A percentile compares a stretch with the other conserved stretches of the same genome.
phyloP scores from a whole-genome alignment of 2,113 vertebrate species.

The Felis chaus region DNA sequence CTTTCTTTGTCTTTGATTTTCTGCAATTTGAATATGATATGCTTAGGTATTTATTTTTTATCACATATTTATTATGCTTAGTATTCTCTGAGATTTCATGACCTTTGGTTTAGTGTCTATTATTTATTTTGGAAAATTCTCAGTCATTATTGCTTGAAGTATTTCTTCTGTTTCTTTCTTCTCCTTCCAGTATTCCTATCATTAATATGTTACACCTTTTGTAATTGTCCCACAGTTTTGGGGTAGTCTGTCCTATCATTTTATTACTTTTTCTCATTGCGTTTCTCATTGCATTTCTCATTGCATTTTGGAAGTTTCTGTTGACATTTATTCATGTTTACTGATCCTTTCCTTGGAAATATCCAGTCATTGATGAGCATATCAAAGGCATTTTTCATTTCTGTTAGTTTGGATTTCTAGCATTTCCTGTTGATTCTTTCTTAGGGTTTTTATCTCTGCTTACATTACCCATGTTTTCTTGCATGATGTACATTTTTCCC shows the following conservation, averaged over 20 bases:
- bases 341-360: neutral
- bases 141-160: neutral
- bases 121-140: slow-evolving; percentile 1
- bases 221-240: neutral
- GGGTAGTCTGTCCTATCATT: neutral
- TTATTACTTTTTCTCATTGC: neutral
- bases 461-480: neutral
- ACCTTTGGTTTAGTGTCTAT: neutral
- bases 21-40: neutral
- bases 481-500: neutral
- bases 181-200: neutral
- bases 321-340: neutral
- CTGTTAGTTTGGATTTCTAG: neutral
- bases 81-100: neutral
- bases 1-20: neutral
- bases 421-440: neutral
- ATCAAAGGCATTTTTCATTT: neutral
- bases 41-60: neutral
- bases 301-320: neutral
- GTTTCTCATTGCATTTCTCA: neutral
- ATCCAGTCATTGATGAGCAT: neutral
- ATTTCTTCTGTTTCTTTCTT: neutral
- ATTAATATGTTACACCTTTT: neutral
- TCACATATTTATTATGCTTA: neutral
- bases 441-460: neutral